Base-by-base conservation (phyloP, 2,797 vertebrate genomes). In the Ceryle rudis region DNA sequence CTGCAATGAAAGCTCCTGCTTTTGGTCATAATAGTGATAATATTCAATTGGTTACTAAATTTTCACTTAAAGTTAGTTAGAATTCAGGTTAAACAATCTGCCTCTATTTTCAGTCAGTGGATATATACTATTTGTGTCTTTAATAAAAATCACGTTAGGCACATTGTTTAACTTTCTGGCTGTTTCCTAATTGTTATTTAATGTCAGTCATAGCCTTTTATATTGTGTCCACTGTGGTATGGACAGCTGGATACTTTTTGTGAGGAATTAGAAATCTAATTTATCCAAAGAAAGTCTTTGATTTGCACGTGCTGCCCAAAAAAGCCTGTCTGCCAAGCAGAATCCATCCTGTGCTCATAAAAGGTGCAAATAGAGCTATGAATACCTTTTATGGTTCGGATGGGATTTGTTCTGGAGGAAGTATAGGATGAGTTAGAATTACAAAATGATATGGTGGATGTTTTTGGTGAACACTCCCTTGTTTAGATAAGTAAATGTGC, bases 281-380 rank as follows among this genome's bases (percentile, higher is more conserved):
- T 93, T 77, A 44, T 55, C 23, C 11, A 8, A 20, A 70, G 46
- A 44, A 86, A 15, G 11, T 42, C 11, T 29, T 55, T 12, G 71
- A 16, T 77, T 81, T 0, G 0, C 23, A 21, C 12, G 8, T 26
- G 15, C 7, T 79, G 65, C 57, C n/a, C 42, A 44, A 44, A 44
- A 22, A 44, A 41, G 14, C 11, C 25, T 33, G 0, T 52, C 25
- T 71, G 69, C 49, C 7, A 42, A 52, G 28, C 8, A 67, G 52
- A 52, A 49, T 44, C 28, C 8, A 14, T 71, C 20, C 23, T 0
- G 0, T 65, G 25, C 11, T 69, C 19, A 3, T 37, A 71, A 73
- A 82, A 23, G 3, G 8, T 39, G 29, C 18, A 20, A 14, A 29
- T 5, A 84, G 49, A 81, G 4, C 51, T 46, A 39, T 33, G 8